Evolutionary conservation across 2,888 invertebrate species (phyloP).

Genomic region (Stratiomys singularior): DNA sequence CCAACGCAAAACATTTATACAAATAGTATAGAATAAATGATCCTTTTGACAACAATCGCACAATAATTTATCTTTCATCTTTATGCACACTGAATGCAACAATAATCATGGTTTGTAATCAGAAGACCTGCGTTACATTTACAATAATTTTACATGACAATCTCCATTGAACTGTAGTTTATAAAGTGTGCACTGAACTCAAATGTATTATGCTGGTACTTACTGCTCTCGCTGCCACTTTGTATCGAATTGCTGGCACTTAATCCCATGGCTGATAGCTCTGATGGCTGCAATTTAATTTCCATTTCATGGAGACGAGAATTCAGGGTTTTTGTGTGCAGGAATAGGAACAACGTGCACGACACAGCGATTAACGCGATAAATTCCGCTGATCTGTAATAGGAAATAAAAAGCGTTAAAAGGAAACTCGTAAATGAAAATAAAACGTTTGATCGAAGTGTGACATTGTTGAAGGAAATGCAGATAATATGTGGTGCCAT

Average conservation of each 20-base stretch:
- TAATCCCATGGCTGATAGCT: slow-evolving; percentile 66
- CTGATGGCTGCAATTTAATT: slow-evolving; percentile 75
- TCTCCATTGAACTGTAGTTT: background rate
- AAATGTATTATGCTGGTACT: slow-evolving; percentile 55
- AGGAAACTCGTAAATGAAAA: no score
- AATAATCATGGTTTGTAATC: background rate
- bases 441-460: no score
- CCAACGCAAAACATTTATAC: no score
- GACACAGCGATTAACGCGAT: slow-evolving; percentile 85
- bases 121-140: background rate
- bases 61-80: no score
- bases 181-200: background rate
- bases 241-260: slow-evolving; percentile 63
- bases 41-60: no score
- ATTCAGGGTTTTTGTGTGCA: slow-evolving; percentile 85
- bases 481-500: no score
- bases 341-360: slow-evolving; percentile 84
- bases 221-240: slow-evolving; percentile 61
- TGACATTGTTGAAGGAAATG: no score
- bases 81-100: background rate
- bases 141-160: background rate
- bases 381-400: slow-evolving; percentile 82
- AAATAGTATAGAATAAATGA: no score
- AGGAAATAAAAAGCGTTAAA: slow-evolving; percentile 51
- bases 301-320: slow-evolving; percentile 85